Base-by-base conservation (phyloP, 2,888 invertebrate genomes). In the Bellardia pandia region DNA sequence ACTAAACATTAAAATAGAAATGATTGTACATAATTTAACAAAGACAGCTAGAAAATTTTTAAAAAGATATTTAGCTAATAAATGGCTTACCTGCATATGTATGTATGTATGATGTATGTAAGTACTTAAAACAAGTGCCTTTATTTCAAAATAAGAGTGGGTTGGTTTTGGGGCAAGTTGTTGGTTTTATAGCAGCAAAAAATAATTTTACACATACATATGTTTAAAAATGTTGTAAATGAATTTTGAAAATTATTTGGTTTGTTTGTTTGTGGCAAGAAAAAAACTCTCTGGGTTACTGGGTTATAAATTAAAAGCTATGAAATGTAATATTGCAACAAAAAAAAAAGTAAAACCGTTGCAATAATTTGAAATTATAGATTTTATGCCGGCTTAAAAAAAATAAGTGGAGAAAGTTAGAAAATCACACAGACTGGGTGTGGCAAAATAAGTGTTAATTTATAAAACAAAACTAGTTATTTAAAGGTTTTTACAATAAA, bases 1-100 rank as follows among this genome's bases (percentile, higher is more conserved):
- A 51, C 42, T 7, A 66, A 74, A 74, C 77, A 69, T 64, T 69
- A 69, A 75, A 82, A 82, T 74, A 66, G 53, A 85, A 85, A 80
- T 79, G 45, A 69, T 45, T 58, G 62, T n/a, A 62, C 72, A 78
- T 78, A 72, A 71, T 76, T 71, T 53, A 71, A 75, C 77, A 68
- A 66, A 56, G 8, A 56, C 56, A 56, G 11, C 56, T 16, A 56
- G 51, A 53, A 53, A 53, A 13, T 45, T 13, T 6, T 1, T 13
- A 45, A 45, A 45, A 3, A 45, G 3, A 9, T 45, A 45, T 45
- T 45, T 9, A 45, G 13, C 45, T 4, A 45, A 45, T 45, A 13
- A 37, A 45, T 45, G 9, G 11, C 13, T 45, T 45, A 23, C 23
- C 23, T 23, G 23, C 23, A 23, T 23, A 23, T 23, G 23, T 23